A percentile compares a stretch with the other conserved stretches of the same genome.
These are phyloP conservation scores for Lampropteryx suffumata DNA, from an alignment of 2,888 invertebrate species.

Conservation along the genomic window DNA sequence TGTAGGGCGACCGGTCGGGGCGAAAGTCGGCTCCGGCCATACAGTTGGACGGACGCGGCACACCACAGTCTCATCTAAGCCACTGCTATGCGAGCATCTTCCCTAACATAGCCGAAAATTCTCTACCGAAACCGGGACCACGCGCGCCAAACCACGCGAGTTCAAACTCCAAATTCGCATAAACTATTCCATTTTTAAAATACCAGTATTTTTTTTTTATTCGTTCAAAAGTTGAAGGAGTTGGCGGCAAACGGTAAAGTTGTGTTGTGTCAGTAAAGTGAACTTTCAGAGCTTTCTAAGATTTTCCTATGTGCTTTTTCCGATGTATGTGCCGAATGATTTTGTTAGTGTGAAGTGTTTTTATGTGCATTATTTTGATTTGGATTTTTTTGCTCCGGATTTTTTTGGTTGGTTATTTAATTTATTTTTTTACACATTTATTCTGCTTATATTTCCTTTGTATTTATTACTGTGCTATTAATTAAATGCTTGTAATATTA, in stretches of 20 bases:
- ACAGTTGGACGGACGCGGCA: conserved; percentile 71
- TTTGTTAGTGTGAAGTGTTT: conserved; percentile 75
- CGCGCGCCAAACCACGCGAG: conserved; percentile 69
- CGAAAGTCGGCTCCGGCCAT: conserved; percentile 77
- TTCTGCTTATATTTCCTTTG: not conserved
- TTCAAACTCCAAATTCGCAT: conserved; percentile 46
- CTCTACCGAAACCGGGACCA: conserved; percentile 52
- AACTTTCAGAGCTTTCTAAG: conserved; percentile 68
- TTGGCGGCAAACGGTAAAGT: conserved; percentile 79
- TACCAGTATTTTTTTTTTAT: conserved; percentile 44
- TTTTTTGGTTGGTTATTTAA: conserved; percentile 73
- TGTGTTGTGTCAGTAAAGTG: conserved; percentile 70
- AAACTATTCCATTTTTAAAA: conserved; percentile 34
- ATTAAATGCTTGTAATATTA: conserved; percentile 11
- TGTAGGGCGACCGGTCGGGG: conserved; percentile 82
- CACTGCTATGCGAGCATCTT: conserved; percentile 81
- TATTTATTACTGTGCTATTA: not conserved
- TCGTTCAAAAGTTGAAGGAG: conserved; percentile 61
- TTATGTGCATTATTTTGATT: conserved; percentile 77
- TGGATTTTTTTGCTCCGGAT: conserved; percentile 79
- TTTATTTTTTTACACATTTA: conserved; percentile 44
- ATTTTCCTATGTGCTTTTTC: conserved; percentile 63
- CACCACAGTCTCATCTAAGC: conserved; percentile 82
- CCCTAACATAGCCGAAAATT: conserved; percentile 78
- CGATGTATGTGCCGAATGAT: conserved; percentile 70